Base-by-base conservation (phyloP, 2,113 vertebrate species). In the Gavia stellata region DNA sequence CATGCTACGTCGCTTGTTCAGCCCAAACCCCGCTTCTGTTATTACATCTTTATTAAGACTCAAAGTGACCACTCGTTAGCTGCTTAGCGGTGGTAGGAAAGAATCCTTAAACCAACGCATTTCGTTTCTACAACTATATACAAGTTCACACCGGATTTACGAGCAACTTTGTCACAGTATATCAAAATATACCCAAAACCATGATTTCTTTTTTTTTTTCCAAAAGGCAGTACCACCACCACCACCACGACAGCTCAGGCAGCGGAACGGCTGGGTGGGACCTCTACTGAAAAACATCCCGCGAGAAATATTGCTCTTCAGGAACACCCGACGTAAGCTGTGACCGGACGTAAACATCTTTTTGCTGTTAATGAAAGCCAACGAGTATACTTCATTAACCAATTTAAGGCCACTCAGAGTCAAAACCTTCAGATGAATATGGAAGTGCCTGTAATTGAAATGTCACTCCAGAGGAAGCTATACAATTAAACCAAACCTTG, bases 391-490 rank as follows among this genome's bases (percentile, higher is more conserved):
- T 87, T 86, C 68, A 56, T 65, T 77, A 47, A 62, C 81, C 17
- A 63, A 58, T 66, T 86, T 49, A 82, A 92, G 88, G 47, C 62
- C 40, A 67, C 45, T 38, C 73, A 24, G 44, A 89, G 23, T 55
- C 59, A 87, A 77, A 92, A 40, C 17, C 61, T 94, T 90, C 82
- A 34, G 61, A 38, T 87, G 86, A 88, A 89, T 85, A 92, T 13
- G 77, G 79, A 63, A 90, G 62, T 5, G 47, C 8, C 81, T 36
- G 40, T 91, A 90, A 88, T 50, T 86, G 92, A 96, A 91, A 25
- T 18, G 59, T 80, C 92, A 95, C 87, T 84, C 93, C 96, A 92
- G 81, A 44, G 82, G 67, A 96, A 74, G 80, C 84, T 84, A 79
- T 25, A 47, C 85, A 83, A 80, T 80, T 68, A 71, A 79, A 94